A percentile compares a stretch with the other conserved stretches of the same genome.
These are phyloP conservation scores for Umimayanthus chanpuru DNA, from an alignment of 92 coral and sea anemone species.

Conservation along the genomic window DNA sequence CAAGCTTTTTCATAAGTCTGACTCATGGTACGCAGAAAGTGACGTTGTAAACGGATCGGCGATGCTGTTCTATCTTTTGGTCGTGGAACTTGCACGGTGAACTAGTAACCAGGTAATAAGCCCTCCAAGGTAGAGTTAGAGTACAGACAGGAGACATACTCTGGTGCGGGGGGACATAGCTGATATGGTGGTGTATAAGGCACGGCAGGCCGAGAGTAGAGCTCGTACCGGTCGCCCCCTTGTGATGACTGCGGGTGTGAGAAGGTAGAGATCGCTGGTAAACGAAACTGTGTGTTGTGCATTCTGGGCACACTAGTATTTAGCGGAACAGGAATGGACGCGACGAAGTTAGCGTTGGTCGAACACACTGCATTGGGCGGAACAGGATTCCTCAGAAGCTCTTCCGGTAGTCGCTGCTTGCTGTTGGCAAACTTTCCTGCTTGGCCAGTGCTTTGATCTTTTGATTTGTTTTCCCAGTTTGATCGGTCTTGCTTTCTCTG, in stretches of 20 bases:
- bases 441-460: constrained; percentile 14
- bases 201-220: constrained; percentile 26
- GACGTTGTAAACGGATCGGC: neutral
- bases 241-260: constrained; percentile 33
- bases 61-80: neutral
- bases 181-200: constrained; percentile 32
- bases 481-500: constrained; percentile 82
- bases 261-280: constrained; percentile 32
- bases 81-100: neutral
- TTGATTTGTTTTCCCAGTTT: constrained; percentile 40
- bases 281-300: constrained; percentile 23
- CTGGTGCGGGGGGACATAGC: constrained; percentile 29
- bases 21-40: neutral
- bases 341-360: constrained; percentile 24
- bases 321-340: constrained; percentile 25
- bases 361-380: constrained; percentile 42
- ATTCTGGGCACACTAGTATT: constrained; percentile 29
- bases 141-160: constrained; percentile 29
- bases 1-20: too few species aligned
- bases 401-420: neutral
- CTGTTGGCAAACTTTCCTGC: neutral
- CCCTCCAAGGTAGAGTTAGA: constrained; percentile 26
- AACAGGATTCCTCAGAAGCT: constrained; percentile 7
- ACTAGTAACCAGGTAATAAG: constrained; percentile 32
- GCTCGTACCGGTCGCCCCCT: constrained; percentile 26